Conservation (phyloP, 1,140 invertebrate species). For the Dinothrombium tinctorium region DNA sequence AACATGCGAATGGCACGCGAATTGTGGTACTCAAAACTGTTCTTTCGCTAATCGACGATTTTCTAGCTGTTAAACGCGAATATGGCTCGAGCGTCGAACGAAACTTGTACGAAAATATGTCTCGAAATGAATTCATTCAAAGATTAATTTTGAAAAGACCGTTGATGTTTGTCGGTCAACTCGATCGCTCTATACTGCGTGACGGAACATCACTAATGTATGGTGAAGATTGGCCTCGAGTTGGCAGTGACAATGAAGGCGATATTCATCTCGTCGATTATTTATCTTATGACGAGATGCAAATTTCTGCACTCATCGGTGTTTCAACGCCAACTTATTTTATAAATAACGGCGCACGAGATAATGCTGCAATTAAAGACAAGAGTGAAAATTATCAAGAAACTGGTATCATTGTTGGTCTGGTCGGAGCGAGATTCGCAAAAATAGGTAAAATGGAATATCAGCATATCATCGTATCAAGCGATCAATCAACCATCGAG, state of each 20-base stretch:
- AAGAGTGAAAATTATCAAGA: conserved; percentile 20
- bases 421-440: conserved; percentile 26
- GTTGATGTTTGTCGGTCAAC: conserved; percentile 25
- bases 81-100: too few relatives aligned
- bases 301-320: conserved; percentile 31
- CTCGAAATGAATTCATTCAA: too few relatives aligned
- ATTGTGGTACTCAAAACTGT: too few relatives aligned
- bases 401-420: conserved; percentile 22
- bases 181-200: conserved; percentile 27
- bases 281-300: conserved; percentile 33
- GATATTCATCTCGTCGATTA: conserved; percentile 19
- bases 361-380: conserved; percentile 27
- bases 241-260: conserved; percentile 25
- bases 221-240: conserved; percentile 23
- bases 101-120: too few relatives aligned
- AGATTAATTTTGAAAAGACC: conserved; percentile 23
- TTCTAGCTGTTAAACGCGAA: too few relatives aligned
- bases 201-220: conserved; percentile 24
- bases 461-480: conserved; percentile 31
- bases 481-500: too few relatives aligned
- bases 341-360: conserved; percentile 33
- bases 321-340: conserved; percentile 34
- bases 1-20: too few relatives aligned
- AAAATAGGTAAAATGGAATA: conserved; percentile 28
- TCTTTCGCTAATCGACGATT: too few relatives aligned